Percentiles rank a stretch among this genome's conserved stretches.
Conservation (phyloP, 2,888 invertebrate species). For the Oscheius sp. region DNA sequence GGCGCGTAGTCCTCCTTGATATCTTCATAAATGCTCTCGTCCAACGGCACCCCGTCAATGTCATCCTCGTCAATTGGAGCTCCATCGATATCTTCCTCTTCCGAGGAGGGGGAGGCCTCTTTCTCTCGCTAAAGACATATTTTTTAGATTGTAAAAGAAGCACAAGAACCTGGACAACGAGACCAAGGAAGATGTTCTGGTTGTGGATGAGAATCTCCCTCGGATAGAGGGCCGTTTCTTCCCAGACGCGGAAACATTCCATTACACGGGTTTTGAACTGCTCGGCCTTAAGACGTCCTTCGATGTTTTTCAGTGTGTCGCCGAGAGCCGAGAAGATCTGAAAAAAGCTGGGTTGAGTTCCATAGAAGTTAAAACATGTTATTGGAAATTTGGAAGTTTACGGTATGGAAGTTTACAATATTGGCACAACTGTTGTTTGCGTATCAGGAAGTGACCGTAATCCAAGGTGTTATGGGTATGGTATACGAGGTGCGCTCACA, state of each 20-base stretch:
- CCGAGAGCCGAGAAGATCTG: conserved; percentile 83
- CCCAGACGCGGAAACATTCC: conserved; percentile 82
- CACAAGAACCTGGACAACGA: conserved; percentile 73
- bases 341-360: neutral
- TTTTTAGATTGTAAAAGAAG: neutral
- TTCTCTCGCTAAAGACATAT: conserved; percentile 29
- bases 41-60: conserved; percentile 50
- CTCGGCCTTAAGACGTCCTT: conserved; percentile 91
- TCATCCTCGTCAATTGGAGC: conserved; percentile 49
- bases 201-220: conserved; percentile 88
- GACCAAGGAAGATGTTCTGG: conserved; percentile 90
- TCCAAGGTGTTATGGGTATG: no score
- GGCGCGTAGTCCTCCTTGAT: neutral
- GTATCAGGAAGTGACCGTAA: no score
- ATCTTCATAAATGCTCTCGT: conserved; percentile 14
- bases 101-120: neutral
- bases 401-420: no score
- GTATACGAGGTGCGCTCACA: no score
- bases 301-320: conserved; percentile 82
- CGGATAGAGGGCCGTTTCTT: conserved; percentile 95
- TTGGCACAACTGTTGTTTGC: no score
- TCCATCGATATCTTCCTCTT: conserved; percentile 50
- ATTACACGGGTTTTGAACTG: conserved; percentile 83
- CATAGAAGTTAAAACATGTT: neutral
- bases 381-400: no score